Evolutionary conservation across 2,113 vertebrate genomes (phyloP), one percentile per base, ranked within the genome.

Genomic region (Nothobranchius kuhntae): DNA sequence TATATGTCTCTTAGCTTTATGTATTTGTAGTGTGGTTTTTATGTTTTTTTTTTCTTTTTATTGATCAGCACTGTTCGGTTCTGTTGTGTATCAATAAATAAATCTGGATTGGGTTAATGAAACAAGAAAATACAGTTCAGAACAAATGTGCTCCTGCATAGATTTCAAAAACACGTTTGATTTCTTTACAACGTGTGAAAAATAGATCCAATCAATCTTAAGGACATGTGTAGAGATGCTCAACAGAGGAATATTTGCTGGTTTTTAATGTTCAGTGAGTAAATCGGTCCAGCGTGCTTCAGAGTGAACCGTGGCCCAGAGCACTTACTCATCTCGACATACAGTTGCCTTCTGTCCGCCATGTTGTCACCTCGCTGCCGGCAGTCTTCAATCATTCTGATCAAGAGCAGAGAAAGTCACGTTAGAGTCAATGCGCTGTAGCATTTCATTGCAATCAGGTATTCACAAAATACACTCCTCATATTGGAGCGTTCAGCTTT

Each of bases 271-370:
- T 30, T 30, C 57, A 55, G 55, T 9, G 62, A 77, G 46, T 68
- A 68, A 63, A 77, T 65, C 60, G 51, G 78, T n/a, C 65, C 3
- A 7, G 45, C 24, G 30, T 53, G 62, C 59, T 82, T 86, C 65
- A 76, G 15, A 11, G 7, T 3, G 57, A 50, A 65, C 69, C 46
- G 61, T n/a, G 46, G 71, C 56, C 54, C 36, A 47, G 46, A 83
- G 75, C 84, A 98, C 98, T 97, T 93, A 99, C 98, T 96, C 98
- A 99, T 99, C 92, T 99, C 98, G 86, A 96, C 96, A 94, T 99
- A 99, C 91, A 99, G 94, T 92, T 99, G 96, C 94, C 96, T 95
- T 95, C 96, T 95, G 89, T 98, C 97, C 90, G 97, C 96, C 98
- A 99, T 99, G 94, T 91, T 96, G 93, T 95, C 94, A 87, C 93